phyloP scores from a whole-genome alignment of 1,140 invertebrate genomes.

The Steinernema khuongi region DNA sequence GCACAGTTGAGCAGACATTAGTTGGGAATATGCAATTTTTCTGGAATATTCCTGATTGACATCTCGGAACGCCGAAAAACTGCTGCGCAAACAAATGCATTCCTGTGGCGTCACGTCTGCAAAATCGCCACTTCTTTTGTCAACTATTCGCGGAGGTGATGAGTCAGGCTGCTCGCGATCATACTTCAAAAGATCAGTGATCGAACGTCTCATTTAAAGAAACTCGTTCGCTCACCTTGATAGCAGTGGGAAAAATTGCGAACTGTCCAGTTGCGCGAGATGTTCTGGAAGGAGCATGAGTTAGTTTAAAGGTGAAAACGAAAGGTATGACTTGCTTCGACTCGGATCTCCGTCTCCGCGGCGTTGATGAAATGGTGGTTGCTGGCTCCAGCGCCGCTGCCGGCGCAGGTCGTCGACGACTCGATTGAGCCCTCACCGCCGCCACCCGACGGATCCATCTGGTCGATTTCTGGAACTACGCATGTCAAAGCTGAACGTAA shows the following conservation, averaged over 20 bases:
- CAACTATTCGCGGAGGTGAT: too few relatives aligned
- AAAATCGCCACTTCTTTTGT: too few relatives aligned
- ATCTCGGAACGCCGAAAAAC: too few relatives aligned
- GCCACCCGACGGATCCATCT: not conserved
- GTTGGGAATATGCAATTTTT: too few relatives aligned
- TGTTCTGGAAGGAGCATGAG: constrained; percentile 37
- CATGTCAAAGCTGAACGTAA: not conserved
- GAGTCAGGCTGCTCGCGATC: not conserved
- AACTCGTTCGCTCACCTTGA: constrained; percentile 8
- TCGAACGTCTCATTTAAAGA: not conserved
- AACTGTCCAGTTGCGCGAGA: constrained; percentile 52
- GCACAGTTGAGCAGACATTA: too few relatives aligned
- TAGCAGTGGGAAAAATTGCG: constrained; percentile 53
- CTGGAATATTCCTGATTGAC: too few relatives aligned
- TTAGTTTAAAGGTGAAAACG: not conserved
- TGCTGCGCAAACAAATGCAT: too few relatives aligned
- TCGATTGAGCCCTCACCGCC: not conserved
- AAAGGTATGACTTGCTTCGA: not conserved
- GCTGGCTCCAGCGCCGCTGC: not conserved
- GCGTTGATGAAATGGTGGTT: not conserved
- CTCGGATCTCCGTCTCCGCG: not conserved
- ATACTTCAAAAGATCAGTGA: not conserved
- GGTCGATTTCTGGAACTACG: not conserved
- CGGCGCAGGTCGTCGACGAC: not conserved
- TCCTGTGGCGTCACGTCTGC: too few relatives aligned